phyloP scores from a whole-genome alignment of 1,140 invertebrate species.

The Sitobion miscanthi region DNA sequence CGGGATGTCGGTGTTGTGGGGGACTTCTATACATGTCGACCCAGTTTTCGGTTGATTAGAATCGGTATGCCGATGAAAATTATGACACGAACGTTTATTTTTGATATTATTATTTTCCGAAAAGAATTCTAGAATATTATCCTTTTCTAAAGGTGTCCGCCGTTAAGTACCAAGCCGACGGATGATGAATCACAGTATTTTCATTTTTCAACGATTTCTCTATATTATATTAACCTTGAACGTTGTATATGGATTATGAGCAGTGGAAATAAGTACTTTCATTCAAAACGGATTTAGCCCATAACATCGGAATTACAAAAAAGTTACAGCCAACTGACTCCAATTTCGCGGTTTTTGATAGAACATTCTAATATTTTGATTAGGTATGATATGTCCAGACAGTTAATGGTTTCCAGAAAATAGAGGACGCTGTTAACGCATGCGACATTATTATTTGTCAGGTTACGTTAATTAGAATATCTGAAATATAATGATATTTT shows the following conservation, averaged over 20 bases:
- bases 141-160: constrained; percentile 4
- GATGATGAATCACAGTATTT: constrained; percentile 30
- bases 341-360: background rate
- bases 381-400: background rate
- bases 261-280: constrained; percentile 32
- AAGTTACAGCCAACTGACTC: background rate
- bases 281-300: constrained; percentile 34
- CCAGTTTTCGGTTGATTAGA: constrained; percentile 56
- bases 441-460: background rate
- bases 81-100: constrained; percentile 30
- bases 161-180: background rate
- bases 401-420: constrained; percentile 15
- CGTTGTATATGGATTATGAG: background rate
- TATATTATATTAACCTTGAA: constrained; percentile 43
- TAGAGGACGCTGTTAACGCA: background rate
- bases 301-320: background rate
- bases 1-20: constrained; percentile 23
- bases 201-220: constrained; percentile 48
- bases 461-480: background rate
- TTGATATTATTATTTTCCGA: constrained; percentile 36
- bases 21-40: constrained; percentile 29
- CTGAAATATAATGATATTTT: background rate
- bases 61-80: constrained; percentile 50
- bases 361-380: constrained; percentile 16
- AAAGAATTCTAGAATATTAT: constrained; percentile 28